A percentile compares a stretch with the other conserved stretches of the same genome.
Conservation (phyloP, 2,113 vertebrate genomes). For the Perca schrenkii region DNA sequence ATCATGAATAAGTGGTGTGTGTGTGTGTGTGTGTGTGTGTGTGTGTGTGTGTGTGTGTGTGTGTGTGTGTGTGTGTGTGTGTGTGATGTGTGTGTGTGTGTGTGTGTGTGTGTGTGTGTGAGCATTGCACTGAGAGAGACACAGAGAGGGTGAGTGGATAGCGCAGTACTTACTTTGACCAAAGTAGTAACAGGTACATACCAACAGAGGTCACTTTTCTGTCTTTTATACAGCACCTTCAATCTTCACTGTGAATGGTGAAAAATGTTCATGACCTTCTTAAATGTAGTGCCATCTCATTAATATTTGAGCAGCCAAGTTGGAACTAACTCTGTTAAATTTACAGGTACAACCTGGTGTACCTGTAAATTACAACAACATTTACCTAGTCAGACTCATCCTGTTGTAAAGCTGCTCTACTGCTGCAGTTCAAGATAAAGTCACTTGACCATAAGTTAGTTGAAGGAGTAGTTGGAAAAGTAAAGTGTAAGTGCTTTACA, state of each 20-base stretch:
- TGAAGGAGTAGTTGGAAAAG: not conserved
- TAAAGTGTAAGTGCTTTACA: not conserved
- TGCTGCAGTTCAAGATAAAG: not conserved
- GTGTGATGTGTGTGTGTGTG: slow-evolving; percentile 22
- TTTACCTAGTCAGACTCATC: not conserved
- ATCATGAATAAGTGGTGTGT: slow-evolving; percentile 53
- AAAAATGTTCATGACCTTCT: slow-evolving; percentile 18
- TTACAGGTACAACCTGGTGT: not conserved
- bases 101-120: not conserved
- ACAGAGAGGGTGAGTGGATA: not conserved
- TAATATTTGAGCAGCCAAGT: not conserved
- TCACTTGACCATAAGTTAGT: not conserved
- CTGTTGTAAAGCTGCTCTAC: not conserved
- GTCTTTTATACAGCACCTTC: not conserved
- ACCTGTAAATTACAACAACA: too few relatives aligned
- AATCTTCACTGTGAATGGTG: not conserved
- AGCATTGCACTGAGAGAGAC: not conserved
- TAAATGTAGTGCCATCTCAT: not conserved
- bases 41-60: slow-evolving; percentile 20
- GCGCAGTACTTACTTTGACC: slow-evolving; percentile 11
- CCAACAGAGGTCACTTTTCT: slow-evolving; percentile 78
- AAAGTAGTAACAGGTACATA: slow-evolving; percentile 46
- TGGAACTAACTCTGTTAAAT: not conserved
- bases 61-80: slow-evolving; percentile 2
- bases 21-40: slow-evolving; percentile 29